Evolutionary conservation across 1,140 invertebrate species (phyloP).

Genomic region (Drosophila bifasciata): DNA sequence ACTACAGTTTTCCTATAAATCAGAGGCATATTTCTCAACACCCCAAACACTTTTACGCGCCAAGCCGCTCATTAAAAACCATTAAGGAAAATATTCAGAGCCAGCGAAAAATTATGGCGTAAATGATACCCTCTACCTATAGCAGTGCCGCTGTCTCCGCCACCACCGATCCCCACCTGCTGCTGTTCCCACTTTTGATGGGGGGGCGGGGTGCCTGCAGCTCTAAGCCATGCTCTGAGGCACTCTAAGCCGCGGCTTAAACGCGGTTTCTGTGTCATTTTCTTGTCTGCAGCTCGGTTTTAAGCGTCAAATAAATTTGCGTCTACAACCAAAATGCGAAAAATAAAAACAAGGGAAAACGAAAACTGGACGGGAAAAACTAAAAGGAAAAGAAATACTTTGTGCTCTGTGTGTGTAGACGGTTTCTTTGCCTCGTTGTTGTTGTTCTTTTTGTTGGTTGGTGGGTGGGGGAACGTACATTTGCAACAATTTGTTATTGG

Average conservation of each 20-base stretch:
- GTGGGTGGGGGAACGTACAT: slow-evolving; percentile 42
- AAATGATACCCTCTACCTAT: slow-evolving; percentile 62
- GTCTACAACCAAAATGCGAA: slow-evolving; percentile 65
- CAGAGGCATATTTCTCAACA: slow-evolving; percentile 78
- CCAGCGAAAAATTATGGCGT: slow-evolving; percentile 77
- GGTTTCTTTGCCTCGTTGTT: slow-evolving; percentile 45
- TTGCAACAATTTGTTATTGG: slow-evolving; percentile 81
- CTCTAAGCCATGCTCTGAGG: too few relatives aligned
- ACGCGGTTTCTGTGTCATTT: slow-evolving; percentile 80
- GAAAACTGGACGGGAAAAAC: slow-evolving; percentile 21
- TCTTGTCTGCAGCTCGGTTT: slow-evolving; percentile 72
- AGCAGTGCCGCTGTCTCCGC: background rate
- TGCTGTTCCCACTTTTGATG: background rate
- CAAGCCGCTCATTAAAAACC: slow-evolving; percentile 78
- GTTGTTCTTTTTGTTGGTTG: slow-evolving; percentile 26
- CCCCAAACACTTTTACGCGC: slow-evolving; percentile 42
- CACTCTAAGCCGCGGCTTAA: slow-evolving; percentile 35
- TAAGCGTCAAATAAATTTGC: slow-evolving; percentile 78
- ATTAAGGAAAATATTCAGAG: slow-evolving; percentile 75
- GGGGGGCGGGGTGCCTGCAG: background rate
- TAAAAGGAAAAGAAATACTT: slow-evolving; percentile 24
- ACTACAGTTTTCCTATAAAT: slow-evolving; percentile 69
- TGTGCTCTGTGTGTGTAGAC: slow-evolving; percentile 12
- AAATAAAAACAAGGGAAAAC: slow-evolving; percentile 48
- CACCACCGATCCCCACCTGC: slow-evolving; percentile 7